These are phyloP conservation scores for Andinoacara biseriatus DNA, from an alignment of 2,113 vertebrate genomes.

Conservation along the genomic window DNA sequence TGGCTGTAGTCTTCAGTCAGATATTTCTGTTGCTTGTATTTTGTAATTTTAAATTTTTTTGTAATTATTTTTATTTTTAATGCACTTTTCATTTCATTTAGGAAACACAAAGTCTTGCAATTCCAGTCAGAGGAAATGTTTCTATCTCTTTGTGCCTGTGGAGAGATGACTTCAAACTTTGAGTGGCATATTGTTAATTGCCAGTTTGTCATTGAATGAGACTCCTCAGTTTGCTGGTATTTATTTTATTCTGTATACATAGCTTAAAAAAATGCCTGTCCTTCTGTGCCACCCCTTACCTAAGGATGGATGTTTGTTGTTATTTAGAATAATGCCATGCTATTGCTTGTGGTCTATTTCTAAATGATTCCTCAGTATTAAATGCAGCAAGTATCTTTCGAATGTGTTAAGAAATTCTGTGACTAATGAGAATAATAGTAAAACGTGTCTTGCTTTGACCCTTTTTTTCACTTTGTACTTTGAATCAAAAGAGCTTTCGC, in stretches of 20 bases:
- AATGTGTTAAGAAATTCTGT: conserved; percentile 32
- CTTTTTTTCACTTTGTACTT: conserved; percentile 12
- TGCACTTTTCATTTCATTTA: conserved; percentile 31
- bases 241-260: conserved; percentile 53
- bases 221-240: conserved; percentile 30
- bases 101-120: conserved; percentile 29
- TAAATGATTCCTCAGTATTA: conserved; percentile 45
- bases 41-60: not conserved
- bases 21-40: not conserved
- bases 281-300: conserved; percentile 27
- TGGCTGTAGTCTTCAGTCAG: not conserved
- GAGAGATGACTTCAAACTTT: conserved; percentile 46
- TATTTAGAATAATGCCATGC: conserved; percentile 22
- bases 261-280: conserved; percentile 2
- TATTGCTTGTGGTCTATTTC: conserved; percentile 18
- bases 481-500: not conserved
- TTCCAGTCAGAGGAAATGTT: conserved; percentile 13
- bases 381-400: conserved; percentile 22
- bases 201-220: conserved; percentile 42
- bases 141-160: conserved; percentile 29
- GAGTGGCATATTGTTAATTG: conserved; percentile 49
- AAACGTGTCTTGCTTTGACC: not conserved
- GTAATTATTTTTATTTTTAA: not conserved
- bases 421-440: conserved; percentile 42
- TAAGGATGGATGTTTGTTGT: conserved; percentile 48